Evolutionary conservation across 64 coral and sea anemone species (phyloP).

Genomic region (Porites australiensis): DNA sequence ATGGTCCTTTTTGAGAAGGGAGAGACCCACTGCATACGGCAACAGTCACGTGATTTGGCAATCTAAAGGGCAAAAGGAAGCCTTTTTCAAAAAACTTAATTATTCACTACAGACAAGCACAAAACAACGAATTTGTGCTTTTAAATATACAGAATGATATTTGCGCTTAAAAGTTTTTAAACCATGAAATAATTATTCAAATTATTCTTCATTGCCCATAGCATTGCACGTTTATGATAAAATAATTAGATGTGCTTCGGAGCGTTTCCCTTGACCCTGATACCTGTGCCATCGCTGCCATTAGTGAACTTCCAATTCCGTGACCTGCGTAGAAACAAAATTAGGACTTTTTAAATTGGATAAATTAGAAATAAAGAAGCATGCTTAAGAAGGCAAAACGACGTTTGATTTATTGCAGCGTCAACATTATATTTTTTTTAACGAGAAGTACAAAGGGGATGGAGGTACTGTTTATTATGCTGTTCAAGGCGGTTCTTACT

Average conservation of each 20-base stretch:
- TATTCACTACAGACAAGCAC: neutral
- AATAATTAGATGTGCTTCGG: no score
- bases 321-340: constrained; percentile 16
- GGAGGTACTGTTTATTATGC: no score
- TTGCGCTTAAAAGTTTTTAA: no score
- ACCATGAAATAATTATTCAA: no score
- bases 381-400: no score
- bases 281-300: constrained; percentile 49
- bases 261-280: no score
- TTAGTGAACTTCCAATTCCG: constrained; percentile 52
- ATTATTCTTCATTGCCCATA: no score
- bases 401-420: no score
- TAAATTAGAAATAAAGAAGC: neutral
- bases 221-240: no score
- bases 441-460: neutral
- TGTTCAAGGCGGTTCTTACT: neutral
- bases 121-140: no score
- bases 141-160: no score
- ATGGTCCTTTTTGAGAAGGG: constrained; percentile 69
- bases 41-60: constrained; percentile 62
- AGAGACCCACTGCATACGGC: constrained; percentile 85
- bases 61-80: constrained; percentile 16
- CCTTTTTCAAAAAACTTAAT: neutral
- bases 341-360: neutral
- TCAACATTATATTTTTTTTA: neutral